phyloP scores from a whole-genome alignment of 2,888 invertebrate genomes.

The Drosophila atroscutellata region DNA sequence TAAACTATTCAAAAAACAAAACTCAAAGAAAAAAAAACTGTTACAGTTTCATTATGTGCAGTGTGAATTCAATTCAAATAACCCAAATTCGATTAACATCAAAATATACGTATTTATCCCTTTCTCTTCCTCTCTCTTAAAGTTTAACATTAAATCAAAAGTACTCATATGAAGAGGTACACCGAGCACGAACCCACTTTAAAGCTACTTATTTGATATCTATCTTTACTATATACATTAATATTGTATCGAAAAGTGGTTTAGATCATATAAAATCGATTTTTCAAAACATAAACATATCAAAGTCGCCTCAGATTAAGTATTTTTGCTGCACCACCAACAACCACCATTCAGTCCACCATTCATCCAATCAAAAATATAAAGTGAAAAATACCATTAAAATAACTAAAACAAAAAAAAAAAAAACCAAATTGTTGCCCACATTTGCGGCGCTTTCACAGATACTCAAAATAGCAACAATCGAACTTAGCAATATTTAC shows the following conservation, averaged over 20 bases:
- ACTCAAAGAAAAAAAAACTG: slow-evolving; percentile 2
- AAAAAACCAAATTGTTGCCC: slow-evolving; percentile 42
- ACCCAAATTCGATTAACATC: slow-evolving; percentile 6
- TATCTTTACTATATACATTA: slow-evolving; percentile 9
- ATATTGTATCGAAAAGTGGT: slow-evolving; percentile 22
- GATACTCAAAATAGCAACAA: slow-evolving; percentile 36
- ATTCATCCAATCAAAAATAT: slow-evolving; percentile 9
- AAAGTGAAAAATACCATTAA: background rate
- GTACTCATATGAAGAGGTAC: background rate
- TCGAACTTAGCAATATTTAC: slow-evolving; percentile 19
- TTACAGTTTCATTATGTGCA: slow-evolving; percentile 50
- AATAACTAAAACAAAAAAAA: background rate
- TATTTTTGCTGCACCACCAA: slow-evolving; percentile 10
- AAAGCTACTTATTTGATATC: slow-evolving; percentile 9
- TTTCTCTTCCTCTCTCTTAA: background rate
- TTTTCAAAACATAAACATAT: slow-evolving; percentile 56
- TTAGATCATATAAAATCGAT: slow-evolving; percentile 30
- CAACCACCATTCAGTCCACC: slow-evolving; percentile 1
- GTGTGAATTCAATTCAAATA: slow-evolving; percentile 18
- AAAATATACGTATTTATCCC: background rate
- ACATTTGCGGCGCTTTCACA: slow-evolving; percentile 40
- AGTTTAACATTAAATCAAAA: slow-evolving; percentile 16
- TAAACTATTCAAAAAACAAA: slow-evolving; percentile 34
- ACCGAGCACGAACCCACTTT: slow-evolving; percentile 9
- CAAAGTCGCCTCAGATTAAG: slow-evolving; percentile 48